Evolutionary conservation across 2,888 invertebrate genomes (phyloP).

Genomic region (Monoplex corrugatus): DNA sequence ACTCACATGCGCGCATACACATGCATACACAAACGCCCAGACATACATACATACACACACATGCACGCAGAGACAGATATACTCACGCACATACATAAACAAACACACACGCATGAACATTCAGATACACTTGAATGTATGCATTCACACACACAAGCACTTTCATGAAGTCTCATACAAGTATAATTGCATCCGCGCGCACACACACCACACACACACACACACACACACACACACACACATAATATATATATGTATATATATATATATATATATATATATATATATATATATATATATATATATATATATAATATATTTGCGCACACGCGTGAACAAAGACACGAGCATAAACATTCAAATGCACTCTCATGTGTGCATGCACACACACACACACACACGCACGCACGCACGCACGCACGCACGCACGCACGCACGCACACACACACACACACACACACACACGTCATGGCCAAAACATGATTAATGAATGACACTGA

Average conservation of each 20-base stretch:
- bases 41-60: too few relatives aligned
- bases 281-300: neutral
- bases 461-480: neutral
- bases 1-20: too few relatives aligned
- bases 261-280: neutral
- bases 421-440: neutral
- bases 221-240: constrained; percentile 30
- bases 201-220: too few relatives aligned
- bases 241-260: neutral
- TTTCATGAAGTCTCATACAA: neutral
- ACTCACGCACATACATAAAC: too few relatives aligned
- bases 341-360: neutral
- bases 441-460: constrained; percentile 7
- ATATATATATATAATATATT: too few relatives aligned
- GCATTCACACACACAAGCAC: neutral
- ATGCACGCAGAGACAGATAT: too few relatives aligned
- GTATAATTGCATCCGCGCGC: neutral
- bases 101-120: too few relatives aligned
- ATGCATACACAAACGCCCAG: too few relatives aligned
- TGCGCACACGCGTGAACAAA: neutral
- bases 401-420: neutral
- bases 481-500: too few relatives aligned
- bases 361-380: neutral
- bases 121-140: too few relatives aligned
- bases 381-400: neutral